These are phyloP conservation scores for Homarus americanus DNA, from an alignment of 1,140 invertebrate genomes.

Conservation along the genomic window DNA sequence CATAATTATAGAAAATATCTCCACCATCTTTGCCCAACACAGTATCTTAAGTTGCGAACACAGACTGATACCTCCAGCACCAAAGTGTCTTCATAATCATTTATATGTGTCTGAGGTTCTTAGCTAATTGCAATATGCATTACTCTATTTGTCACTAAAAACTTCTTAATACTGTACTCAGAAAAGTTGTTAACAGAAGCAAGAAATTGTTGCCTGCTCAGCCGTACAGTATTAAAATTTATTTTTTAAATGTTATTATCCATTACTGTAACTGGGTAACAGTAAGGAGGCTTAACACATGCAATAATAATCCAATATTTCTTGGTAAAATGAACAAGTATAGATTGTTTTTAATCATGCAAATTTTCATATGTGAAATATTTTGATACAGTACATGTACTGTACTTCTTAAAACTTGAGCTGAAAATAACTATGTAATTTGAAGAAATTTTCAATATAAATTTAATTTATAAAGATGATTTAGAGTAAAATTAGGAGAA, in stretches of 20 bases:
- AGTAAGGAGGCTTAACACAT: too few species aligned
- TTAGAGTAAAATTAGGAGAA: background rate
- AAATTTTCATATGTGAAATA: too few species aligned
- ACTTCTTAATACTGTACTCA: background rate
- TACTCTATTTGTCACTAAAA: too few species aligned
- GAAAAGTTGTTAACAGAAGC: background rate
- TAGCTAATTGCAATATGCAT: background rate
- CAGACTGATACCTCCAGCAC: background rate
- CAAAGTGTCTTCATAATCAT: background rate
- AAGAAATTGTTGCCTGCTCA: background rate
- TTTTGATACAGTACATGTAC: too few species aligned
- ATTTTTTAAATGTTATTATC: too few species aligned
- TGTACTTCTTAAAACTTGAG: too few species aligned
- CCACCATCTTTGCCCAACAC: background rate
- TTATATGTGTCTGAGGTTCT: background rate
- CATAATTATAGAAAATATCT: too few species aligned
- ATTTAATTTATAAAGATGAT: conserved; percentile 3
- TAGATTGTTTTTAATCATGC: too few species aligned
- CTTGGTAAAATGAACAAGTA: too few species aligned
- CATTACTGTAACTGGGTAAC: too few species aligned
- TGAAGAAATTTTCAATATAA: background rate
- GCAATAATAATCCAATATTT: too few species aligned
- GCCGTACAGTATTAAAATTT: background rate
- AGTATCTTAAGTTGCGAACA: background rate
- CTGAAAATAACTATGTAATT: too few species aligned